A percentile compares a stretch with the other conserved stretches of the same genome.
Evolutionary conservation across 2,888 invertebrate genomes (phyloP).

Genomic region (Polymixis flavicincta): DNA sequence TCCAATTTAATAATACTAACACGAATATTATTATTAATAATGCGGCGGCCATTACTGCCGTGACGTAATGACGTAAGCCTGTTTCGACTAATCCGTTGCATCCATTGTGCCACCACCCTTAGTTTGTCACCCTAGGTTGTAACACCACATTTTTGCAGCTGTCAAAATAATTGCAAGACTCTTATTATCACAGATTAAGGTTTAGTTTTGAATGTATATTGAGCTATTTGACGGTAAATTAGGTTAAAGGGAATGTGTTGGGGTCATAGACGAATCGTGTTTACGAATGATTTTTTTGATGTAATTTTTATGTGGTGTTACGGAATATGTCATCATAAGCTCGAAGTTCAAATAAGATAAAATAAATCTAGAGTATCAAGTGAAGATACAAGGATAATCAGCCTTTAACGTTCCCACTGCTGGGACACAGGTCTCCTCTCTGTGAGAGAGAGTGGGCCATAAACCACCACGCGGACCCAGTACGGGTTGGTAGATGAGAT

Average conservation of each 20-base stretch:
- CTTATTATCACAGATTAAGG: conserved; percentile 64
- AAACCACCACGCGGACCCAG: no score
- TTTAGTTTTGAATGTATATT: conserved; percentile 59
- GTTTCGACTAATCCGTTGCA: conserved; percentile 81
- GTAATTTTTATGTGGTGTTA: conserved; percentile 46
- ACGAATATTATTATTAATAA: conserved; percentile 74
- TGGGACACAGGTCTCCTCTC: no score
- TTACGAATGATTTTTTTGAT: conserved; percentile 56
- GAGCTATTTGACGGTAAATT: conserved; percentile 13
- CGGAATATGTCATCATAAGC: conserved; percentile 15
- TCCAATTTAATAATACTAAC: conserved; percentile 62
- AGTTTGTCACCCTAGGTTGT: conserved; percentile 72
- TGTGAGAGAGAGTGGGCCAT: no score
- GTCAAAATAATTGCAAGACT: conserved; percentile 8
- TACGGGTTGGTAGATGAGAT: no score
- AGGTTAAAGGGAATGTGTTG: conserved; percentile 44
- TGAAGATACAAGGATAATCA: no score
- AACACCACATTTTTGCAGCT: conserved; percentile 48
- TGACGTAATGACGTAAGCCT: conserved; percentile 88
- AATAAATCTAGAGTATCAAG: not conserved
- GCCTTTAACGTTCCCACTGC: no score
- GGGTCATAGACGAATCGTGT: conserved; percentile 69
- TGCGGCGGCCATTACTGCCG: conserved; percentile 78
- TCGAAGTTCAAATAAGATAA: conserved; percentile 8
- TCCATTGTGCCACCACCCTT: conserved; percentile 84